These are phyloP conservation scores for Tapirus terrestris DNA, from an alignment of 2,113 vertebrate species.

Conservation along the genomic window DNA sequence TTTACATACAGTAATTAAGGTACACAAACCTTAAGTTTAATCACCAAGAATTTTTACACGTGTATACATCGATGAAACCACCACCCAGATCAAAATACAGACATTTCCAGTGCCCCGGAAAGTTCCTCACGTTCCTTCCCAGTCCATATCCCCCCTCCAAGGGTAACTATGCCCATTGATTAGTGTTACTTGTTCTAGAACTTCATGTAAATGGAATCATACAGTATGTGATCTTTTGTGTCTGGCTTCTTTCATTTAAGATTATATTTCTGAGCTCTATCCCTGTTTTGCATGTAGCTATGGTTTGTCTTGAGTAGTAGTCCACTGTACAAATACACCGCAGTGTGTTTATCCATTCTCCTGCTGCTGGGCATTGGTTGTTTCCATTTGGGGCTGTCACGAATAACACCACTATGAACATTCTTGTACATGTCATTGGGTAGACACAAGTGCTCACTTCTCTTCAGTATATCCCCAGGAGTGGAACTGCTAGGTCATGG, in stretches of 20 bases:
- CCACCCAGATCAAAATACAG: neutral
- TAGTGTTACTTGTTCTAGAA: neutral
- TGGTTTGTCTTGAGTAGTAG: neutral
- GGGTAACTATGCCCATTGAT: neutral
- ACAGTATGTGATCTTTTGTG: neutral
- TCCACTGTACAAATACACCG: accelerated
- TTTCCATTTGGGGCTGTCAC: neutral
- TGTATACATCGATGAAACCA: neutral
- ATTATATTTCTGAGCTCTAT: neutral
- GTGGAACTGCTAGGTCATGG: neutral
- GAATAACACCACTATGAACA: neutral
- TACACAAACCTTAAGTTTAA: neutral
- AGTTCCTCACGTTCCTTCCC: neutral
- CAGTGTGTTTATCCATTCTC: neutral
- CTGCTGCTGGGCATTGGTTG: neutral
- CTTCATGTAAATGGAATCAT: neutral
- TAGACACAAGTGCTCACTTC: neutral
- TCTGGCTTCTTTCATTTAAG: neutral
- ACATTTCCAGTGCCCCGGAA: neutral
- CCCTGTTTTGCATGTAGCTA: neutral
- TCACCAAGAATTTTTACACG: neutral
- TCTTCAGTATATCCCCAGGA: neutral
- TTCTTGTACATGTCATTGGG: neutral
- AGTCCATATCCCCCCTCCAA: neutral
- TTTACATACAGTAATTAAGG: neutral